Conservation (phyloP, 2,888 invertebrate genomes). For the Xanthorhoe spadicearia region DNA sequence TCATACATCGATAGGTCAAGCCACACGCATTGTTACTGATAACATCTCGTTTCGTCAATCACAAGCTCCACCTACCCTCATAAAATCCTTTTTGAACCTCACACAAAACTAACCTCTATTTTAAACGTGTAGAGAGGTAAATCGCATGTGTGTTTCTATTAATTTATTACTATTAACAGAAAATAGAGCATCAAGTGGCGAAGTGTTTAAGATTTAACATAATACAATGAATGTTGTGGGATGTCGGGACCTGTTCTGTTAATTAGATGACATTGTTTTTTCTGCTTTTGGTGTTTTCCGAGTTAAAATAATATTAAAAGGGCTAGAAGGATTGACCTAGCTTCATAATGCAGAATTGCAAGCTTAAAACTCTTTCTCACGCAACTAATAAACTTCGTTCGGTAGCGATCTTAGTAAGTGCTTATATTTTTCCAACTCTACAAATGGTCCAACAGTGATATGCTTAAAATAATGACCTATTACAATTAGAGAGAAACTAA, state of each 20-base stretch:
- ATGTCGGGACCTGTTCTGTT: slow-evolving; percentile 42
- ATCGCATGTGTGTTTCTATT: slow-evolving; percentile 13
- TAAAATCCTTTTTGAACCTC: slow-evolving; percentile 9
- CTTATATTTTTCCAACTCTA: too few relatives aligned
- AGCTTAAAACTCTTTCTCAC: too few relatives aligned
- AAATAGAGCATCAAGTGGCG: slow-evolving; percentile 59
- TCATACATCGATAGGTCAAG: slow-evolving; percentile 63
- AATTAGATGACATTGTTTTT: slow-evolving; percentile 21
- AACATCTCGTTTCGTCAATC: slow-evolving; percentile 74
- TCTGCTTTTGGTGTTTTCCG: not conserved
- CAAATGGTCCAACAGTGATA: too few relatives aligned
- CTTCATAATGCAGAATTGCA: too few relatives aligned
- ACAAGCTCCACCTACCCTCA: slow-evolving; percentile 61
- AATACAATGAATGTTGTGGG: slow-evolving; percentile 46
- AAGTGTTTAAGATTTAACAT: slow-evolving; percentile 57
- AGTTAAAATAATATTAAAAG: not conserved
- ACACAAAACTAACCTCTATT: slow-evolving; percentile 22
- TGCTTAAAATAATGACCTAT: too few relatives aligned
- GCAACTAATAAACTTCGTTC: too few relatives aligned
- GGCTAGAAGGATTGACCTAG: too few relatives aligned
- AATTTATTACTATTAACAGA: slow-evolving; percentile 56
- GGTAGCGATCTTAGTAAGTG: too few relatives aligned
- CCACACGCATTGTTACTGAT: slow-evolving; percentile 80
- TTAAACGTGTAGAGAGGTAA: slow-evolving; percentile 21
- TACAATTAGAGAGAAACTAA: too few relatives aligned